Evolutionary conservation across 1,140 invertebrate genomes (phyloP).

Genomic region (Drosophila repletoides): DNA sequence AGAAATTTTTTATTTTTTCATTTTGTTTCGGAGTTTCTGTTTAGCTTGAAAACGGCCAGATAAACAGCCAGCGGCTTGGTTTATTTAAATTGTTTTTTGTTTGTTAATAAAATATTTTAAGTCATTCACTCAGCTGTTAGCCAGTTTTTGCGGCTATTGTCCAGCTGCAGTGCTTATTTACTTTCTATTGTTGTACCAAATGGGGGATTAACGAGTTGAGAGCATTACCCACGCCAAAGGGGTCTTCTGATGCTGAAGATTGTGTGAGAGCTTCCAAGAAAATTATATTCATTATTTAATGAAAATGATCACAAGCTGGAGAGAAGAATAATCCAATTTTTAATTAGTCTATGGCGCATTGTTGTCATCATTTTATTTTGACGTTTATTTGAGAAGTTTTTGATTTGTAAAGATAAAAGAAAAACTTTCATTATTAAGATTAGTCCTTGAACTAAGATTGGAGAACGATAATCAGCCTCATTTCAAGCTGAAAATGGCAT

Average conservation of each 20-base stretch:
- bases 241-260: background rate
- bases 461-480: too few species aligned
- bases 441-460: too few species aligned
- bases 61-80: conserved; percentile 50
- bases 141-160: conserved; percentile 16
- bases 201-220: background rate
- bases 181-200: conserved; percentile 12
- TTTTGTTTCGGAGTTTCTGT: conserved; percentile 16
- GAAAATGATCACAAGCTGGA: too few species aligned
- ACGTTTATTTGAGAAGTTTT: too few species aligned
- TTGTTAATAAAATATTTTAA: conserved; percentile 51
- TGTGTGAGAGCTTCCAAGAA: too few species aligned
- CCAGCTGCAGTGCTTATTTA: conserved; percentile 14
- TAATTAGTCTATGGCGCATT: too few species aligned
- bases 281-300: too few species aligned
- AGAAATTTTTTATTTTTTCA: background rate
- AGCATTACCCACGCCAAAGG: background rate
- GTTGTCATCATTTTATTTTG: too few species aligned
- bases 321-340: too few species aligned
- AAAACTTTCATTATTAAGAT: too few species aligned
- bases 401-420: too few species aligned
- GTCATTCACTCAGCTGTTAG: conserved; percentile 7
- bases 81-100: conserved; percentile 52
- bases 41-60: conserved; percentile 33
- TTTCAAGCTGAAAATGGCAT: too few species aligned